Evolutionary conservation across 2,888 invertebrate species (phyloP).

Genomic region (Ypsolopha scabrella): DNA sequence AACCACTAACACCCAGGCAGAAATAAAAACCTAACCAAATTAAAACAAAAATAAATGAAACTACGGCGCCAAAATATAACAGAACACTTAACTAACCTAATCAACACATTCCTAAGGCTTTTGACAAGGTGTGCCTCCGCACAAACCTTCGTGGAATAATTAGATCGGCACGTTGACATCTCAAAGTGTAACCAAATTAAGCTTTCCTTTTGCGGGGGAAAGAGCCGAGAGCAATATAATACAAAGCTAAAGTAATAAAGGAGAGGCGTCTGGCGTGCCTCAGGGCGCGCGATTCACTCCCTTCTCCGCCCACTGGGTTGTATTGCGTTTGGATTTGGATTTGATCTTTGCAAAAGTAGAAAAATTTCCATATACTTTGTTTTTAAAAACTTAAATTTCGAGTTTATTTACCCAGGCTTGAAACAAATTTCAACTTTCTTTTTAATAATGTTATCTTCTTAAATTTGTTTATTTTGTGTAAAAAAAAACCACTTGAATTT

Average conservation of each 20-base stretch:
- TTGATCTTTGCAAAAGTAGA: no score
- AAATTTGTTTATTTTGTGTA: no score
- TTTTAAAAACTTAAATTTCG: no score
- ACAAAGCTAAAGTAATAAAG: slow-evolving; percentile 62
- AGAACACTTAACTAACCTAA: not conserved
- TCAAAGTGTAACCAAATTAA: slow-evolving; percentile 69
- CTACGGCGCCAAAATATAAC: slow-evolving; percentile 7
- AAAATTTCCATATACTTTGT: no score
- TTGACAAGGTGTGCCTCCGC: not conserved
- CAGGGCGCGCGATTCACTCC: slow-evolving; percentile 28
- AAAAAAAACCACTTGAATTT: no score
- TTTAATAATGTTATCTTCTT: no score
- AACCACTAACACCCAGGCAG: slow-evolving; percentile 18
- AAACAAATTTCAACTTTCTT: no score
- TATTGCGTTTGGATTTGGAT: no score
- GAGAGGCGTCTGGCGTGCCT: slow-evolving; percentile 44
- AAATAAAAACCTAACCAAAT: slow-evolving; percentile 55
- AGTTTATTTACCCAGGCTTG: no score
- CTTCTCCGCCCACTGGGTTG: no score
- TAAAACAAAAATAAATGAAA: slow-evolving; percentile 47
- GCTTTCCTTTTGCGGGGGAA: slow-evolving; percentile 57
- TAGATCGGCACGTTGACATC: slow-evolving; percentile 65
- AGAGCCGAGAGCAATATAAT: slow-evolving; percentile 60
- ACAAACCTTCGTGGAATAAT: slow-evolving; percentile 56
- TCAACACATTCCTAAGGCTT: not conserved